Evolutionary conservation across 2,888 invertebrate species (phyloP), one percentile per base, ranked within the genome.

Genomic region (Lasioglossum zephyrum): DNA sequence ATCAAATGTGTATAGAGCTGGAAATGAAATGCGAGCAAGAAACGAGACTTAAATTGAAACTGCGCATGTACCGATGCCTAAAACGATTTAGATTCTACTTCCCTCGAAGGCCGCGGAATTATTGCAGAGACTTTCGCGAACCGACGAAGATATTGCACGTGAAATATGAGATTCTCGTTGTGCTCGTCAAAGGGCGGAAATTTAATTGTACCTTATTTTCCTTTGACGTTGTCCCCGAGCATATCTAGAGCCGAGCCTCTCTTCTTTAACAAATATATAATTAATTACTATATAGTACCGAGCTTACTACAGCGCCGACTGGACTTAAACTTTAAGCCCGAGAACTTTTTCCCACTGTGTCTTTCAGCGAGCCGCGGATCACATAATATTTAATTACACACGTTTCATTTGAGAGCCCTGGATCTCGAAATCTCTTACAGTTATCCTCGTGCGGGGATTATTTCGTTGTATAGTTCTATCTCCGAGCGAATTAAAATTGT

Each of bases 171-270:
- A 66, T 47, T 16, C n/a, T 26, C n/a, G 11, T 63, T 39, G 6
- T 53, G 47, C 26, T n/a, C 4, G n/a, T 41, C 9, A 39, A 9
- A 9, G 26, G 11, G 26, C 26, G 31, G 57, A 73, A 75, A 86
- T 84, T 70, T 86, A 81, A 86, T 88, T 69, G 66, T 77, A 72
- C 70, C 18, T 70, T 26, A 49, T 78, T 44, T 41, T 63, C 49
- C n/a, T 44, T 31, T 60, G 49, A 63, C 31, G 22, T 22, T 41
- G 36, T 13, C 22, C 36, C 57, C 44, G n/a, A 8, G 73, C 76
- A 53, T 39, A 57, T 69, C 53, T 63, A 36, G 57, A 26, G 66
- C 57, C 36, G 31, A 36, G 49, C 49, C 49, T 8, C 11, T 8
- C 8, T 70, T 18, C 41, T 41, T 41, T 70, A 36, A 39, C 36